These are phyloP conservation scores for Archegozetes longisetosus DNA, from an alignment of 1,140 invertebrate species.

Conservation along the genomic window DNA sequence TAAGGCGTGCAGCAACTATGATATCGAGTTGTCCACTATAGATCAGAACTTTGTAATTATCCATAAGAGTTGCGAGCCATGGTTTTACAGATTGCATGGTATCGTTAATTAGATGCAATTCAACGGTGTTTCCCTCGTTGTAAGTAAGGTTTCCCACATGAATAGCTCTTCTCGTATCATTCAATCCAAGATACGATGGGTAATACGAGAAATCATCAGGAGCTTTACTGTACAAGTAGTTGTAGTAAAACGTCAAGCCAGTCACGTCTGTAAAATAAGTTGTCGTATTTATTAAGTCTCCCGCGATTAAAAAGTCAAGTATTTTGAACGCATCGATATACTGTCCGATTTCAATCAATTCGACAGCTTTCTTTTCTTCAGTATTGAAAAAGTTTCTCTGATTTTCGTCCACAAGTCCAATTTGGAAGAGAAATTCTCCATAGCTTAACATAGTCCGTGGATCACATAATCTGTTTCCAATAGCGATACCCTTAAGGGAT, in stretches of 20 bases:
- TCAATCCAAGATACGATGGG: slow-evolving; percentile 27
- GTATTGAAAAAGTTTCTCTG: slow-evolving; percentile 36
- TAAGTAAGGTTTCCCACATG: slow-evolving; percentile 64
- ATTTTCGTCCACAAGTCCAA: slow-evolving; percentile 52
- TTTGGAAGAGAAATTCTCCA: slow-evolving; percentile 59
- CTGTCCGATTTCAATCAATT: slow-evolving; percentile 41
- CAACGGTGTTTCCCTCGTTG: slow-evolving; percentile 37
- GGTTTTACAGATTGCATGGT: slow-evolving; percentile 63
- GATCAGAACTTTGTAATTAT: slow-evolving; percentile 19
- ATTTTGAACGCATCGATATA: slow-evolving; percentile 46
- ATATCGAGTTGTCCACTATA: slow-evolving; percentile 74
- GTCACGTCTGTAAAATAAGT: slow-evolving; percentile 53
- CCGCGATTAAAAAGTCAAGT: slow-evolving; percentile 42
- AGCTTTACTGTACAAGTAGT: slow-evolving; percentile 46
- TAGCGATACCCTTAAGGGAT: slow-evolving; percentile 42
- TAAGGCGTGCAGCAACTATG: slow-evolving; percentile 60
- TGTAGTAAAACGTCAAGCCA: slow-evolving; percentile 58
- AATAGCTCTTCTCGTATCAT: slow-evolving; percentile 46
- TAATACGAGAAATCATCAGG: slow-evolving; percentile 31
- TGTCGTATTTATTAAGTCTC: slow-evolving; percentile 41
- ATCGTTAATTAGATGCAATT: slow-evolving; percentile 50
- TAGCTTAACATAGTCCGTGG: slow-evolving; percentile 59
- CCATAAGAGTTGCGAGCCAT: slow-evolving; percentile 46
- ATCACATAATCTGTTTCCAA: slow-evolving; percentile 69
- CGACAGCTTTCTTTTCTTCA: slow-evolving; percentile 38